Evolutionary conservation across 2,888 invertebrate species (phyloP).

Genomic region (Sminthurinus aureus): DNA sequence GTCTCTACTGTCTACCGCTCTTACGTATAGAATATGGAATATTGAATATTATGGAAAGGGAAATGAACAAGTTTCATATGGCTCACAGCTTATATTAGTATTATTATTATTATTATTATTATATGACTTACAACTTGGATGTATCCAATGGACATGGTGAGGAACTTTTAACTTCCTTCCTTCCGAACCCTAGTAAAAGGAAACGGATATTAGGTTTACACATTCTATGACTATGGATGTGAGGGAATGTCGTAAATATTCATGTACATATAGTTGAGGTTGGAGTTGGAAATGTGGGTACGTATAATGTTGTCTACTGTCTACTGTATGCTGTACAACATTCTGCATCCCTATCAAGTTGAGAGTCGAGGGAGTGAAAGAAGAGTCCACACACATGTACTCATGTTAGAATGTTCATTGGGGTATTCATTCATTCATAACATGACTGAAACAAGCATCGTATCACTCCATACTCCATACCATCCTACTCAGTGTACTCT

Average conservation of each 20-base stretch:
- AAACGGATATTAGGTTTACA: slow-evolving; percentile 28
- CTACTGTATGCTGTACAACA: too few species aligned
- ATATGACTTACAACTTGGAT: not conserved
- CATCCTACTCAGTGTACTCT: not conserved
- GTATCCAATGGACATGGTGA: not conserved
- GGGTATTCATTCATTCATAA: slow-evolving; percentile 11
- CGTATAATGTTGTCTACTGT: too few species aligned
- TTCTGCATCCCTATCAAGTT: too few species aligned
- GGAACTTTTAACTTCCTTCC: slow-evolving; percentile 10
- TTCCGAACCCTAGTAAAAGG: slow-evolving; percentile 9
- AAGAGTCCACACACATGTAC: not conserved
- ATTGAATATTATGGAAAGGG: not conserved
- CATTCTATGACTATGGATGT: slow-evolving; percentile 7
- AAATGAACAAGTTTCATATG: not conserved
- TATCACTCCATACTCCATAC: not conserved
- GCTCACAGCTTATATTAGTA: not conserved
- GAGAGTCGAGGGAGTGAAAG: not conserved
- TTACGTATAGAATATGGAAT: too few species aligned
- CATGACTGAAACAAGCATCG: slow-evolving; percentile 8
- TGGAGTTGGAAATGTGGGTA: not conserved
- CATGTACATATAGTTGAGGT: not conserved
- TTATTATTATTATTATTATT: not conserved
- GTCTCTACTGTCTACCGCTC: too few species aligned
- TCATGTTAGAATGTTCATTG: not conserved
- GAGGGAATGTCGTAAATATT: not conserved